Percentiles rank a stretch among this genome's conserved stretches.
These are phyloP conservation scores for Melanchra persicariae DNA, from an alignment of 2,888 invertebrate genomes.

Conservation along the genomic window DNA sequence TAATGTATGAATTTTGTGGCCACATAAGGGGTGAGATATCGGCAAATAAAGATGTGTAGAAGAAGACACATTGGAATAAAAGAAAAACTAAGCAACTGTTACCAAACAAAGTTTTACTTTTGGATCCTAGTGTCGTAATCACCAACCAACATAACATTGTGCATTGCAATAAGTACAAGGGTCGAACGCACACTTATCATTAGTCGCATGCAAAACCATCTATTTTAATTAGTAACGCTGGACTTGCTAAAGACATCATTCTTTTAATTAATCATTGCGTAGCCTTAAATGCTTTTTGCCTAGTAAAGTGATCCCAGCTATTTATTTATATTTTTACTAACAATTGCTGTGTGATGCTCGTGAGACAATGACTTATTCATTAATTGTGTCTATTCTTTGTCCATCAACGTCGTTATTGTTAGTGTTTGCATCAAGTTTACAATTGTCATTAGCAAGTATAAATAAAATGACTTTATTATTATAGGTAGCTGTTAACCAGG, in stretches of 20 bases:
- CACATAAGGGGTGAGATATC: background rate
- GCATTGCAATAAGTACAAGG: conserved; percentile 35
- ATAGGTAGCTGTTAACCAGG: background rate
- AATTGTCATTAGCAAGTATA: conserved; percentile 6
- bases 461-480: conserved; percentile 1
- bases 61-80: background rate
- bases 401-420: conserved; percentile 17
- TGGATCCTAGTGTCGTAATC: conserved; percentile 4
- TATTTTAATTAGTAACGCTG: conserved; percentile 34
- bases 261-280: conserved; percentile 22
- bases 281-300: conserved; percentile 23
- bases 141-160: conserved; percentile 12
- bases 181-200: conserved; percentile 38
- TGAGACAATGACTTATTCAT: conserved; percentile 14
- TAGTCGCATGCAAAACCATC: conserved; percentile 38
- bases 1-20: background rate
- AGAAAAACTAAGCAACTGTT: background rate
- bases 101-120: background rate
- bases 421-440: conserved; percentile 9
- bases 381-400: conserved; percentile 3
- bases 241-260: background rate
- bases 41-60: background rate
- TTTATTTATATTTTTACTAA: background rate
- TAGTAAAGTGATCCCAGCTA: conserved; percentile 16
- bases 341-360: conserved; percentile 22